phyloP scores from a whole-genome alignment of 2,113 vertebrate species.

The Hepsetus odoe region DNA sequence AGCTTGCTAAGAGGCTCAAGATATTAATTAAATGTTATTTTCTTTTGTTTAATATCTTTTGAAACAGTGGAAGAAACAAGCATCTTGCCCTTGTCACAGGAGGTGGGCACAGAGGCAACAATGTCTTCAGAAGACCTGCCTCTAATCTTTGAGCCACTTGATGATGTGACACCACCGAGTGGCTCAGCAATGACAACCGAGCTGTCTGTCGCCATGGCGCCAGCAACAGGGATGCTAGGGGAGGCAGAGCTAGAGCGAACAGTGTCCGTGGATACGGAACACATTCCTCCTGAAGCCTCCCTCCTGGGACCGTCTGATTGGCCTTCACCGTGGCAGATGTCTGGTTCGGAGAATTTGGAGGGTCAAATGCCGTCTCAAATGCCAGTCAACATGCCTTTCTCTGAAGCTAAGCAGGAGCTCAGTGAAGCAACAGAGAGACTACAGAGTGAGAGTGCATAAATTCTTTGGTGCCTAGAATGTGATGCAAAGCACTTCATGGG shows the following conservation, averaged over 20 bases:
- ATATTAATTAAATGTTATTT: not conserved
- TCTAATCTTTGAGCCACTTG: slow-evolving; percentile 76
- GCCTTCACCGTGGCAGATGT: slow-evolving; percentile 72
- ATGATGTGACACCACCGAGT: slow-evolving; percentile 62
- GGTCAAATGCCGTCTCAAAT: slow-evolving; percentile 54
- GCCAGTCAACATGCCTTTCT: slow-evolving; percentile 45
- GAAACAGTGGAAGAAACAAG: slow-evolving; percentile 57
- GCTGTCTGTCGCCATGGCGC: slow-evolving; percentile 55
- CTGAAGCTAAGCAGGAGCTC: slow-evolving; percentile 37
- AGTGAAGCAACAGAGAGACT: slow-evolving; percentile 48
- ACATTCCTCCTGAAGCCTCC: slow-evolving; percentile 53
- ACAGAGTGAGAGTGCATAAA: slow-evolving; percentile 49
- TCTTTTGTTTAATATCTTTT: not conserved
- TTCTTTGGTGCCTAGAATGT: slow-evolving; percentile 20
- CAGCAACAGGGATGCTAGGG: slow-evolving; percentile 48
- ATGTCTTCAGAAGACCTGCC: slow-evolving; percentile 76
- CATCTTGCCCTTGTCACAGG: slow-evolving; percentile 61
- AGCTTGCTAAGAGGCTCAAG: too few relatives aligned
- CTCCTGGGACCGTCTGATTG: slow-evolving; percentile 64
- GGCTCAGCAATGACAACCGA: slow-evolving; percentile 46
- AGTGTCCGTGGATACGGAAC: slow-evolving; percentile 66
- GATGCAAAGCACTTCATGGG: slow-evolving; percentile 4
- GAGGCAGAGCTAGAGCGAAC: slow-evolving; percentile 62
- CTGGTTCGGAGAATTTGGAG: slow-evolving; percentile 66
- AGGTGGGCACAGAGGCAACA: slow-evolving; percentile 69